These are phyloP conservation scores for Papilio demoleus DNA, from an alignment of 2,888 invertebrate genomes.

Conservation along the genomic window DNA sequence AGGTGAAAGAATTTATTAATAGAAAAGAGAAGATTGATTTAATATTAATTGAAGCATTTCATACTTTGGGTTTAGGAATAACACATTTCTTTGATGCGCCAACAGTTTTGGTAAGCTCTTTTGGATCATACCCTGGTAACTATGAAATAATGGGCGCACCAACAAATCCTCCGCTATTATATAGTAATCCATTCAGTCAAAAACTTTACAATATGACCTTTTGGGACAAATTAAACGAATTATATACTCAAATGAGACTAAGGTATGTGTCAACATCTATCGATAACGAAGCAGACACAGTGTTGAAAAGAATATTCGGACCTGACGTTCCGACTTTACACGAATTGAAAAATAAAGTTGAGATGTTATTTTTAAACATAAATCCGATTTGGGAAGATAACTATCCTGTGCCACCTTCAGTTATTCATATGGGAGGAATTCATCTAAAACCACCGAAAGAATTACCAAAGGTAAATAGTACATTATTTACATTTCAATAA, in stretches of 20 bases:
- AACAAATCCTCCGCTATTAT: constrained; percentile 7
- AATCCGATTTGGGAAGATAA: constrained; percentile 15
- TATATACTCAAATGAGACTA: background rate
- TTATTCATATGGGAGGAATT: background rate
- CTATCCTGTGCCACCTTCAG: background rate
- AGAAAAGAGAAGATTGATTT: background rate
- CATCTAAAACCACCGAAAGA: constrained; percentile 7
- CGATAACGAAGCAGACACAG: background rate
- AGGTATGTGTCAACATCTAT: background rate
- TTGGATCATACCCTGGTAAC: background rate
- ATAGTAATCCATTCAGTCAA: background rate
- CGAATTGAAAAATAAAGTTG: background rate
- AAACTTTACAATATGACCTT: background rate
- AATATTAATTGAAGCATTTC: constrained; percentile 1
- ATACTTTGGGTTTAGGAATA: background rate
- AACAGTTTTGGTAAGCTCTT: background rate
- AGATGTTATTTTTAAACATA: constrained; percentile 12
- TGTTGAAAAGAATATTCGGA: constrained; percentile 1
- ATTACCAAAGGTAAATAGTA: background rate
- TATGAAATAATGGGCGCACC: background rate
- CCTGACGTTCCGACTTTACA: constrained; percentile 40
- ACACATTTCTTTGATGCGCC: background rate
- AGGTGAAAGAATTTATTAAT: background rate
- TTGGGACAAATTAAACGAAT: background rate
- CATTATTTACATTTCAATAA: background rate